Evolutionary conservation across 2,797 vertebrate genomes (phyloP).

Genomic region (Tenualosa thibaudeaui): DNA sequence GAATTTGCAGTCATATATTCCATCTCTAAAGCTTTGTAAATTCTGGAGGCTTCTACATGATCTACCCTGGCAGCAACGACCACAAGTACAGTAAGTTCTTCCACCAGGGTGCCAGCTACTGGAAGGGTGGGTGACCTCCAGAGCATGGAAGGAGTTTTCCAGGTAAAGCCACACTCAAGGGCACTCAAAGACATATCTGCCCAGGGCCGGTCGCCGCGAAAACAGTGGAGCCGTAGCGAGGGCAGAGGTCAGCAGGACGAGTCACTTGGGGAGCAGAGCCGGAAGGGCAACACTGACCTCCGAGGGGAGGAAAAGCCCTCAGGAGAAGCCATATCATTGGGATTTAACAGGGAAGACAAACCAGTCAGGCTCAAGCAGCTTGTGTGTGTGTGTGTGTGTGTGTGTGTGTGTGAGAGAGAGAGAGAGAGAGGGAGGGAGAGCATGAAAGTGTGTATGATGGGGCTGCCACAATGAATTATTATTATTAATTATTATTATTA

Average conservation of each 20-base stretch:
- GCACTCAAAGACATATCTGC: neutral
- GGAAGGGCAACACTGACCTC: neutral
- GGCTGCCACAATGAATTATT: too few species aligned
- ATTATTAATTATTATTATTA: too few species aligned
- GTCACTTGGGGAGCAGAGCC: neutral
- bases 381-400: neutral
- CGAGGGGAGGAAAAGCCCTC: neutral
- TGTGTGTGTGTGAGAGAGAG: too few species aligned
- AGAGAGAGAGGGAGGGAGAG: too few species aligned
- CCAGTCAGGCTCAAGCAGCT: neutral
- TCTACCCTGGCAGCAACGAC: neutral
- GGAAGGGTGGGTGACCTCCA: too few species aligned
- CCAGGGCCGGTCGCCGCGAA: neutral
- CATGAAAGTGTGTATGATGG: too few species aligned
- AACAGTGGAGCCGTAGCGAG: neutral
- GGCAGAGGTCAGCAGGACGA: constrained; percentile 2
- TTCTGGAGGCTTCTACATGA: constrained; percentile 10
- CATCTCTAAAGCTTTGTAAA: too few species aligned
- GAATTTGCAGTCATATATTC: too few species aligned
- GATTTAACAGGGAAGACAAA: neutral
- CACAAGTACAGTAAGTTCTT: constrained; percentile 71
- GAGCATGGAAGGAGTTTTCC: constrained; percentile 71
- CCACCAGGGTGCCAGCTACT: constrained; percentile 45
- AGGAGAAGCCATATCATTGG: neutral
- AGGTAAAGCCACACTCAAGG: constrained; percentile 56